A percentile compares a stretch with the other conserved stretches of the same genome.
Conservation (phyloP, 1,140 invertebrate species). For the Pseudoatta argentina region DNA sequence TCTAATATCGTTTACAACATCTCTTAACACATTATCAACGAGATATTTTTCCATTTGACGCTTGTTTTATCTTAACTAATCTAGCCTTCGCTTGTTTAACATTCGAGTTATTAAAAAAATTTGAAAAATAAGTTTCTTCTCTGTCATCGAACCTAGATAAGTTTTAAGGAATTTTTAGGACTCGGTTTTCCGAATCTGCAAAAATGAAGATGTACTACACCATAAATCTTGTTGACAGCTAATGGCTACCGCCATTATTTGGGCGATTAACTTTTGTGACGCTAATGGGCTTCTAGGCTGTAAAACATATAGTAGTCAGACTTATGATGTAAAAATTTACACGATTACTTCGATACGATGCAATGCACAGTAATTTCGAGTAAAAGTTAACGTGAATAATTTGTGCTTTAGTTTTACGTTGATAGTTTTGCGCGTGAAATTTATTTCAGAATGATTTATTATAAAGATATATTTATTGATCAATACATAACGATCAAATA, state of each 20-base stretch:
- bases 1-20: constrained; percentile 36
- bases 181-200: neutral
- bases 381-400: constrained; percentile 17
- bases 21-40: constrained; percentile 16
- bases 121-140: neutral
- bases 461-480: neutral
- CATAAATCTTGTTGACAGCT: constrained; percentile 12
- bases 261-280: constrained; percentile 27
- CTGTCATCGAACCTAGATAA: too few relatives aligned
- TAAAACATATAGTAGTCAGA: constrained; percentile 20
- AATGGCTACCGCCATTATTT: constrained; percentile 5
- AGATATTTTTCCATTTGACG: neutral
- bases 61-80: neutral
- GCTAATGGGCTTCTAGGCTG: constrained; percentile 27
- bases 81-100: neutral
- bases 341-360: constrained; percentile 30
- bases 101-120: neutral
- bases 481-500: neutral
- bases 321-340: constrained; percentile 33
- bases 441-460: neutral
- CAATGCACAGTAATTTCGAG: constrained; percentile 6
- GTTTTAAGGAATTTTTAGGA: neutral
- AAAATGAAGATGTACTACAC: neutral
- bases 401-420: constrained; percentile 1
- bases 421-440: neutral